Evolutionary conservation across 1,140 invertebrate genomes (phyloP).

Genomic region (Dryas iulia): DNA sequence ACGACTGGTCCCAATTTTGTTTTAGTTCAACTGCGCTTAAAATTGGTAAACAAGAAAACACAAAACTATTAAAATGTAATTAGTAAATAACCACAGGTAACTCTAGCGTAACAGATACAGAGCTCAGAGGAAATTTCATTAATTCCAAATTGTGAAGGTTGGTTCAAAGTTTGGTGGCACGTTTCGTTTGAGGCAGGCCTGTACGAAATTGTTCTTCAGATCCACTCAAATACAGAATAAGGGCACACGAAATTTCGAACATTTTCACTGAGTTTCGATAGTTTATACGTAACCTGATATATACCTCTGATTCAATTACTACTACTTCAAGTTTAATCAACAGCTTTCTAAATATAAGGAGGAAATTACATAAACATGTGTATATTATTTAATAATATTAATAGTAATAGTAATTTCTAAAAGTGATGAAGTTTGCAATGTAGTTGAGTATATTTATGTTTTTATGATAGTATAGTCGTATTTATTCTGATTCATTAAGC

Average conservation of each 20-base stretch:
- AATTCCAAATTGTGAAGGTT: conserved; percentile 21
- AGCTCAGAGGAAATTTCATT: conserved; percentile 27
- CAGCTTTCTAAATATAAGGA: too few species aligned
- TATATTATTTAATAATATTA: too few species aligned
- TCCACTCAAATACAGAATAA: conserved; percentile 5
- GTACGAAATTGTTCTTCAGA: conserved; percentile 19
- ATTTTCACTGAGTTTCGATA: conserved; percentile 4
- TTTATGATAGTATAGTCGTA: too few species aligned
- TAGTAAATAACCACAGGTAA: conserved; percentile 12
- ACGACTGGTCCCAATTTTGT: too few species aligned
- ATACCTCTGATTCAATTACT: not conserved
- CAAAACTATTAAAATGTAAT: conserved; percentile 8
- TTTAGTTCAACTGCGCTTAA: not conserved
- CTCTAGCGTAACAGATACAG: conserved; percentile 25
- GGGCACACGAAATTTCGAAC: not conserved
- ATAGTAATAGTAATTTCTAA: too few species aligned
- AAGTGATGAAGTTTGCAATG: too few species aligned
- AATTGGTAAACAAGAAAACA: not conserved
- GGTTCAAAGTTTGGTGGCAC: conserved; percentile 12
- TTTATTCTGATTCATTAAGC: too few species aligned
- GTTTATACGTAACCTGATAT: not conserved
- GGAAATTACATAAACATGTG: not conserved
- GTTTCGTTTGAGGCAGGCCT: conserved; percentile 12
- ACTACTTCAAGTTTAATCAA: not conserved
- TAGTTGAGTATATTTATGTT: too few species aligned